phyloP scores from a whole-genome alignment of 1,140 invertebrate genomes.

The Bathynomus jamesi region DNA sequence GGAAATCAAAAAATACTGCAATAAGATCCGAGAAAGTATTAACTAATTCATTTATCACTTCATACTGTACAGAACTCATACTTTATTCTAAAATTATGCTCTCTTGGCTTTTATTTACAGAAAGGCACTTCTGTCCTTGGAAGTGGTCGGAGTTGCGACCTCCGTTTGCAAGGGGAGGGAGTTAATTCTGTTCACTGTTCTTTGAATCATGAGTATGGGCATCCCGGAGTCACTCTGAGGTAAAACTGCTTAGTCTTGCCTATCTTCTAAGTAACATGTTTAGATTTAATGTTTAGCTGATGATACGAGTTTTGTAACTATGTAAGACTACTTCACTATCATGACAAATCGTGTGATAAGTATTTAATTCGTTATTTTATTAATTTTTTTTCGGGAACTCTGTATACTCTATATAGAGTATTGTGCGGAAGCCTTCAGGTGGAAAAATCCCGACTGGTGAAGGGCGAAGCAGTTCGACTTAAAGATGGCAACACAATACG shows the following conservation, averaged over 20 bases:
- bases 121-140: constrained; percentile 24
- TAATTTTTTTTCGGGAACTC: too few species aligned
- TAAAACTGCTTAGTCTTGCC: background rate
- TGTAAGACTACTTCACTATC: too few species aligned
- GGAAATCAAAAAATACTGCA: too few species aligned
- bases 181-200: constrained; percentile 19
- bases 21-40: too few species aligned
- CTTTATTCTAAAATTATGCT: too few species aligned
- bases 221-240: constrained; percentile 14
- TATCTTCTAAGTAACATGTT: too few species aligned
- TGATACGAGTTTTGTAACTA: too few species aligned
- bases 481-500: constrained; percentile 14
- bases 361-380: too few species aligned
- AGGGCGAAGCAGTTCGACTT: constrained; percentile 10
- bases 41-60: too few species aligned
- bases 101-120: background rate
- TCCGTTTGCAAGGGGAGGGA: constrained; percentile 11
- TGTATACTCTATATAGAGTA: background rate
- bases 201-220: constrained; percentile 14
- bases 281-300: too few species aligned
- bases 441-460: background rate
- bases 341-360: too few species aligned
- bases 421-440: background rate
- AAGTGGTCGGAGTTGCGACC: constrained; percentile 10
- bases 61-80: too few species aligned